Conservation (phyloP, 2,113 vertebrate genomes). For the Brachypteracias leptosomus region DNA sequence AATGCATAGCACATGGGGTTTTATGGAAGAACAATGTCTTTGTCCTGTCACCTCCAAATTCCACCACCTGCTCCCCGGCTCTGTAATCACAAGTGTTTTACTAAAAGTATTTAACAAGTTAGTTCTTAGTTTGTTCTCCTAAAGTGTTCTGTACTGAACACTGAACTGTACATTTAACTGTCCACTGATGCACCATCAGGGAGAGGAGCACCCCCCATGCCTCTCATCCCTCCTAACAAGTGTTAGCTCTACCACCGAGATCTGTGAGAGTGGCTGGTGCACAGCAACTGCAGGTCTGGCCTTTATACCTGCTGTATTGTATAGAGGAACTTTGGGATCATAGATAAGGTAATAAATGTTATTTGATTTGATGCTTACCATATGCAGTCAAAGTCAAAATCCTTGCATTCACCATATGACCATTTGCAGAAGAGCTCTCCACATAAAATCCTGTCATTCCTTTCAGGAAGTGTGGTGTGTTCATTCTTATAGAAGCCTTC, state of each 20-base stretch:
- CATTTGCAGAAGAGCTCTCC: conserved; percentile 88
- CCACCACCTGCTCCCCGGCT: background rate
- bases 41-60: background rate
- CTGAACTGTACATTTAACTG: background rate
- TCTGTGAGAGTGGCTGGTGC: background rate
- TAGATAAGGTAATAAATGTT: background rate
- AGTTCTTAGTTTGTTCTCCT: background rate
- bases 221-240: accelerated
- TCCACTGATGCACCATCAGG: background rate
- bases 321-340: background rate
- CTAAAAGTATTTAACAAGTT: background rate
- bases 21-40: background rate
- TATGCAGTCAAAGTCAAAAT: conserved; percentile 76
- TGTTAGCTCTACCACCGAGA: background rate
- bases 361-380: conserved; percentile 75
- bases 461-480: conserved; percentile 89
- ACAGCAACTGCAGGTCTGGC: background rate
- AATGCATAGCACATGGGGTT: background rate
- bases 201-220: background rate
- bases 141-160: background rate
- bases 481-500: conserved; percentile 86
- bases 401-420: conserved; percentile 78
- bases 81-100: background rate
- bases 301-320: background rate
- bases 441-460: conserved; percentile 88